Evolutionary conservation across 2,113 vertebrate genomes (phyloP), one percentile per base, ranked within the genome.

Genomic region (Sylvia atricapilla): DNA sequence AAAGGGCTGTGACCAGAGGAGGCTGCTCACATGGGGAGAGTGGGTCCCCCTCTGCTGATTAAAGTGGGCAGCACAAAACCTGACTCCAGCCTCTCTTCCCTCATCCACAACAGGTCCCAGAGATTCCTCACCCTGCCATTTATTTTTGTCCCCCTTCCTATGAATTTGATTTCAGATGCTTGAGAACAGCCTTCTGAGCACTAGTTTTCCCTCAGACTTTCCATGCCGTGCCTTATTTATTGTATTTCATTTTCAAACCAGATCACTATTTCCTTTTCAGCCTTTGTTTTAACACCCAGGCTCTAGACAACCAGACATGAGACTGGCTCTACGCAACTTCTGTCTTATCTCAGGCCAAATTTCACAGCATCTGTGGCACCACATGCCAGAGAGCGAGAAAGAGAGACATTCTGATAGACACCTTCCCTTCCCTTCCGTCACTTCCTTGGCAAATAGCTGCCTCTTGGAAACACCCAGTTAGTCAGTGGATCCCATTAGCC

Each of bases 401-500:
- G 77, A 74, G 33, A 50, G 24, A 72, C 10, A 82, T 87, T 84
- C 58, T 55, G 63, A 92, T 72, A 75, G 86, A 84, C 37, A 94
- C 79, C 78, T 78, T 95, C 96, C 89, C 78, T 78, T 95, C 96
- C 89, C 30, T 83, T 75, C 52, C 43, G 10, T 89, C 95, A 94
- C 69, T 90, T 89, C 76, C 87, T 64, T 84, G 63, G 82, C 86
- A 88, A 92, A 79, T 33, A 73, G 31, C 68, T 94, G 56, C 39
- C 28, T 94, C 84, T 88, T 95, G 95, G 95, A 93, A 87, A 95
- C 94, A 97, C 92, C 96, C 95, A 43, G 28, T 95, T 89, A 96
- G 72, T 97, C 97, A 94, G 63, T 86, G 83, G 83, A 64, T 96
- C 39, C 73, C 94, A 80, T 84, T 75, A 96, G 76, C 80, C 50